Conservation (phyloP, 2,113 vertebrate species). For the Xiphorhynchus elegans region DNA sequence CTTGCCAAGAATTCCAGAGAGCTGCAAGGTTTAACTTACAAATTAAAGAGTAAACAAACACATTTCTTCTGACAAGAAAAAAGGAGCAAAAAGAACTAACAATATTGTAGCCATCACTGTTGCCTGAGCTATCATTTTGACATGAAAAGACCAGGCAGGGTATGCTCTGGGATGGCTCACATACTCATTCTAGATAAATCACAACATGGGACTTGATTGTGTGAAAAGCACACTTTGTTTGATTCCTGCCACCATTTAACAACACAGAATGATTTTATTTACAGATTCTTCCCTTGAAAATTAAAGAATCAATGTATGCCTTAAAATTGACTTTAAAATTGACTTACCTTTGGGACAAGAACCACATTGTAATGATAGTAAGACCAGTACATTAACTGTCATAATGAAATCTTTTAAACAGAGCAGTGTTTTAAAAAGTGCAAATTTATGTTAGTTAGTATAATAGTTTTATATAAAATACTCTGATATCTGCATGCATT, state of each 20-base stretch:
- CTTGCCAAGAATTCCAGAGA: not conserved
- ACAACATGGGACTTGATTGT: not conserved
- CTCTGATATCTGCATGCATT: not conserved
- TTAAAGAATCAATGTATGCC: not conserved
- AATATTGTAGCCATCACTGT: not conserved
- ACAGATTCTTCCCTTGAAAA: not conserved
- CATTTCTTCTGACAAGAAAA: not conserved
- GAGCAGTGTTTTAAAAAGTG: not conserved
- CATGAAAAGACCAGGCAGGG: not conserved
- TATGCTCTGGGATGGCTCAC: not conserved
- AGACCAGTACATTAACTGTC: not conserved
- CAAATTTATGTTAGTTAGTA: not conserved
- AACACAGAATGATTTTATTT: not conserved
- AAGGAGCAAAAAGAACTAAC: not conserved
- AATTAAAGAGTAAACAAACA: not conserved
- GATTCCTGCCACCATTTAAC: not conserved
- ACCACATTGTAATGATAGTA: not conserved
- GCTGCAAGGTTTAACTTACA: not conserved
- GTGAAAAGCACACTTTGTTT: not conserved
- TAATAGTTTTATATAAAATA: not conserved
- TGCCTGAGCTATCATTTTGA: not conserved
- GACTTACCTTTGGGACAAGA: not conserved
- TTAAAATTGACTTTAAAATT: not conserved
- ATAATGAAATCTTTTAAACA: not conserved
- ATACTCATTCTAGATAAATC: not conserved